Evolutionary conservation across 2,797 vertebrate genomes (phyloP).

Genomic region (Chanos chanos): DNA sequence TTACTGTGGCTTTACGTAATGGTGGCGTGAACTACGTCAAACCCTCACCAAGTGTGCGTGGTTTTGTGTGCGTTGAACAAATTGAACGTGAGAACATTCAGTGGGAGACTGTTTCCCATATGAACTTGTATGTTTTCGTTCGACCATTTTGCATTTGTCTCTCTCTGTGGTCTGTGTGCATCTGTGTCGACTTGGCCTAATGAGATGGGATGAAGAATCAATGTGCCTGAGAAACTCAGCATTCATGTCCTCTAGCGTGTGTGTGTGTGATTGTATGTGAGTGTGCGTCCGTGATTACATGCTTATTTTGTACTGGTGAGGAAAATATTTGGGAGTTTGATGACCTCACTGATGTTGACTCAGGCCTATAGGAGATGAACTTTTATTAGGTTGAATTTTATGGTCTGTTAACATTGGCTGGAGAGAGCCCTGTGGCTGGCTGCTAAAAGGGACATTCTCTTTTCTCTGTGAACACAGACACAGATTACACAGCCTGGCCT

Average conservation of each 20-base stretch:
- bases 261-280: neutral
- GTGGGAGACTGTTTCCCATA: too few relatives aligned
- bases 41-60: neutral
- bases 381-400: constrained; percentile 28
- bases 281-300: neutral
- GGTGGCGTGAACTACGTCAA: constrained; percentile 6
- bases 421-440: constrained; percentile 18
- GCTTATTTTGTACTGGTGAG: too few relatives aligned
- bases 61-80: constrained; percentile 1
- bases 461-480: constrained; percentile 26
- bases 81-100: too few relatives aligned
- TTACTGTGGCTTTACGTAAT: constrained; percentile 16
- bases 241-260: neutral
- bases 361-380: neutral
- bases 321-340: constrained; percentile 7
- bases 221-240: neutral
- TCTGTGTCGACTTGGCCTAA: neutral
- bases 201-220: neutral
- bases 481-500: neutral
- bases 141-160: too few relatives aligned
- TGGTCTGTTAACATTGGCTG: constrained; percentile 21
- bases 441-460: constrained; percentile 31
- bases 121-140: too few relatives aligned
- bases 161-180: too few relatives aligned
- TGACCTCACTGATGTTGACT: constrained; percentile 9